Conservation (phyloP, 37 sponge, comb jelly and placozoan species). For the Aphrocallistes beatrix region DNA sequence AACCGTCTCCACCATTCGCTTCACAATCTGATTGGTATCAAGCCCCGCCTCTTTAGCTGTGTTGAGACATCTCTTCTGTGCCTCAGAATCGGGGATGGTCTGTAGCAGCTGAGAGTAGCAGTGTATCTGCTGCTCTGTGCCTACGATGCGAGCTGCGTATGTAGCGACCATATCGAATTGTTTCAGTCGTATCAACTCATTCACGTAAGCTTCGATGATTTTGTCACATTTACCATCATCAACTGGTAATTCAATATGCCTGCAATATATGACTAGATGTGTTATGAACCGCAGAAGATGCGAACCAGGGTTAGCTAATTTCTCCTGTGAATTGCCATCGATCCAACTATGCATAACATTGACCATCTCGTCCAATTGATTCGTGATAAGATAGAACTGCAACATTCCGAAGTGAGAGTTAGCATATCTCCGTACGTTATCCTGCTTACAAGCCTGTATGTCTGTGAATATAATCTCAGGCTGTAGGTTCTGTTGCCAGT, state of each 20-base stretch:
- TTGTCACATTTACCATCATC: neutral
- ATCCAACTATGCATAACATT: neutral
- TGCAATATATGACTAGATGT: neutral
- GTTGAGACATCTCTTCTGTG: conserved; percentile 44
- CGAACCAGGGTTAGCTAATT: neutral
- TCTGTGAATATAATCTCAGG: neutral
- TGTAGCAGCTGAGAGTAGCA: conserved; percentile 3
- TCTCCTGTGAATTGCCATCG: neutral
- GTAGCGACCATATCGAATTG: neutral
- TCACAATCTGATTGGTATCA: conserved; percentile 51
- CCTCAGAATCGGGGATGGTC: conserved; percentile 2
- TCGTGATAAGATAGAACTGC: neutral
- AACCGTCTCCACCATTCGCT: conserved; percentile 52
- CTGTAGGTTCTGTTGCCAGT: conserved; percentile 5
- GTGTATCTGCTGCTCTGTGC: neutral
- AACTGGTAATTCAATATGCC: neutral
- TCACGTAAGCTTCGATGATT: neutral
- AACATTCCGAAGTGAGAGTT: neutral
- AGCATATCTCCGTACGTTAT: neutral
- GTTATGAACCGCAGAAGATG: neutral
- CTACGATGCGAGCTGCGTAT: neutral
- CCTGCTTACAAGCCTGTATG: neutral
- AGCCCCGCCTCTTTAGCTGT: conserved; percentile 37
- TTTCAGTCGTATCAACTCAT: neutral
- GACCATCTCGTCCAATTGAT: neutral